These are phyloP conservation scores for Elysia chlorotica DNA, from an alignment of 1,140 invertebrate genomes.

Conservation along the genomic window DNA sequence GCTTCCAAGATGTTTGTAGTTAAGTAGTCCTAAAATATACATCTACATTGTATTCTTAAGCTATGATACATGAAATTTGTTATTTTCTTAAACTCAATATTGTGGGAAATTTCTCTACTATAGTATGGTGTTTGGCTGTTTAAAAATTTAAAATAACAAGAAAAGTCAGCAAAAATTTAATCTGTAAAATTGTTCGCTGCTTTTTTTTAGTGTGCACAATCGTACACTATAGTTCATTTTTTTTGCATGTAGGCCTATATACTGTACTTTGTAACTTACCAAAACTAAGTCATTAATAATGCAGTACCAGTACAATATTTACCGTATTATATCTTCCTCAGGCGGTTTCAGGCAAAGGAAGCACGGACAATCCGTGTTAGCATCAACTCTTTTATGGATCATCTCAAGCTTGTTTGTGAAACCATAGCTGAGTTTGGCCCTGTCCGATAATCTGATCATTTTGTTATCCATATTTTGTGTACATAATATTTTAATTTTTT, in stretches of 20 bases:
- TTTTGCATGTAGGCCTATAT: not conserved
- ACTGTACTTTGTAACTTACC: too few species aligned
- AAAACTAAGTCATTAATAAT: too few species aligned
- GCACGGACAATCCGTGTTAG: slow-evolving; percentile 72
- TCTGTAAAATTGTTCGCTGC: not conserved
- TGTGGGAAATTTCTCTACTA: too few species aligned
- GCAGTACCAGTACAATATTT: too few species aligned
- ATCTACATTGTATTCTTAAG: not conserved
- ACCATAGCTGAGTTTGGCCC: slow-evolving; percentile 73
- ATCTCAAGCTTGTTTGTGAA: slow-evolving; percentile 71
- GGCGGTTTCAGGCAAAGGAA: slow-evolving; percentile 67
- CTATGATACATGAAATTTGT: not conserved
- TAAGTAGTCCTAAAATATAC: not conserved
- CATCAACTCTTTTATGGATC: slow-evolving; percentile 76
- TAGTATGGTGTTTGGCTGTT: too few species aligned
- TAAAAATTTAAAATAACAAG: not conserved
- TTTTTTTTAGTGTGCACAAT: not conserved
- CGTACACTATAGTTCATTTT: not conserved
- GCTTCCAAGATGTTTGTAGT: not conserved
- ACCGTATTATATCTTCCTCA: slow-evolving; percentile 52
- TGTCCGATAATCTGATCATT: slow-evolving; percentile 28
- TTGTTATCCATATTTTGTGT: too few species aligned
- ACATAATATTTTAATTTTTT: too few species aligned
- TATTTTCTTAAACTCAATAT: too few species aligned
- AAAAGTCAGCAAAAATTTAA: not conserved